A percentile compares a stretch with the other conserved stretches of the same genome.
Conservation (phyloP, 2,797 vertebrate genomes). For the Gallinago solitaria region DNA sequence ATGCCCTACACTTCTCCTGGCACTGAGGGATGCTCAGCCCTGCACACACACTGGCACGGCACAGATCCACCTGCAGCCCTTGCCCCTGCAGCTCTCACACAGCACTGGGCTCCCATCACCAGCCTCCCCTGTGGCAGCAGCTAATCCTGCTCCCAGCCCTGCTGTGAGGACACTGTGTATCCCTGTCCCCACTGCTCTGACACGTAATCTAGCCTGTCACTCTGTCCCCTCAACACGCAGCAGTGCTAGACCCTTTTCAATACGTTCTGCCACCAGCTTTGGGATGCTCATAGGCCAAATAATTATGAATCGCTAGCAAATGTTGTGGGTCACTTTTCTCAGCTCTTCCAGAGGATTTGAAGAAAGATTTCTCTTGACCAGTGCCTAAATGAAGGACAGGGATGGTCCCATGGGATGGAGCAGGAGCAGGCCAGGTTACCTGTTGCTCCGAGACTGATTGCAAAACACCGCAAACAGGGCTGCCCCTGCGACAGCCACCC, state of each 20-base stretch:
- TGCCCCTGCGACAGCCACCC: fast-evolving
- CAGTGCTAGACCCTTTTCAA: background rate
- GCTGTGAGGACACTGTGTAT: fast-evolving
- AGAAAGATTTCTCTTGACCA: background rate
- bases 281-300: background rate
- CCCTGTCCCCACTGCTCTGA: background rate
- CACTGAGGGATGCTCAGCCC: background rate
- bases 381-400: fast-evolving
- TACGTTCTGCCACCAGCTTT: background rate
- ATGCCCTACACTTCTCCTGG: fast-evolving
- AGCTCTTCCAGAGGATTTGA: background rate
- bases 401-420: fast-evolving
- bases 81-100: background rate
- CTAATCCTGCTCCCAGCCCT: background rate
- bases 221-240: background rate
- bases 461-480: fast-evolving
- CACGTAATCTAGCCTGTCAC: background rate
- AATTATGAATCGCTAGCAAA: background rate
- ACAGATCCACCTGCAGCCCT: background rate
- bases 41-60: fast-evolving
- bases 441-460: background rate
- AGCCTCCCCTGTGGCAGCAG: background rate
- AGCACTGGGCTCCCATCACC: background rate
- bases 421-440: background rate
- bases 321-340: background rate